A percentile compares a stretch with the other conserved stretches of the same genome.
Conservation (phyloP, 2,797 vertebrate species). For the Loriculus beryllinus region DNA sequence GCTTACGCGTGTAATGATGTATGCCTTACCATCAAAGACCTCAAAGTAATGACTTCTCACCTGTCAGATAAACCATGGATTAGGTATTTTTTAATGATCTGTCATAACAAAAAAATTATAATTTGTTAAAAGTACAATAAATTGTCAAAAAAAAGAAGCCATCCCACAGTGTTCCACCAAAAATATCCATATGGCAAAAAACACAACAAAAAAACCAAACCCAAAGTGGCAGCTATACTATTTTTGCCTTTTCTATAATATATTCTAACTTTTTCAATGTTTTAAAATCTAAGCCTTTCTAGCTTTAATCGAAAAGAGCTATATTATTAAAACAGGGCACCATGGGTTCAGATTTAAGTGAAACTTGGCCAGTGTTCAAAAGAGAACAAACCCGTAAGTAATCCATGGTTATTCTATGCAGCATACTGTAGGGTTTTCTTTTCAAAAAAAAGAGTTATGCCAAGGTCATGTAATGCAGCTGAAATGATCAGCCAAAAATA, state of each 20-base stretch:
- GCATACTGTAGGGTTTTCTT: neutral
- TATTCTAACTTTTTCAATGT: neutral
- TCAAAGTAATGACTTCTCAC: neutral
- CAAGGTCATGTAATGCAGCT: slow-evolving; percentile 50
- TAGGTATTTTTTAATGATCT: neutral
- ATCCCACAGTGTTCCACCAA: neutral
- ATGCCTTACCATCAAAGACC: neutral
- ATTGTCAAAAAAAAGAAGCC: neutral
- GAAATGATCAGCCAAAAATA: slow-evolving; percentile 50
- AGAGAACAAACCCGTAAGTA: slow-evolving; percentile 24
- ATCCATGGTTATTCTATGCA: neutral
- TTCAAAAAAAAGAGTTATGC: slow-evolving; percentile 29
- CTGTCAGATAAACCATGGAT: neutral
- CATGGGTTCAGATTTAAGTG: neutral
- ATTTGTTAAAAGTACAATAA: neutral
- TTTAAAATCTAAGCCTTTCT: neutral
- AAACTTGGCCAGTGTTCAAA: slow-evolving; percentile 15
- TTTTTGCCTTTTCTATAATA: neutral
- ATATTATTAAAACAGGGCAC: neutral
- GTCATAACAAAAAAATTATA: neutral
- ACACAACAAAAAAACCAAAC: neutral
- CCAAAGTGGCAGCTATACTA: neutral
- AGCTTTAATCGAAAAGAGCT: neutral
- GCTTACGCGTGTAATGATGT: neutral
- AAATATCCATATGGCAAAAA: neutral